Percentiles rank a stretch among this genome's conserved stretches.
phyloP scores from a whole-genome alignment of 2,113 vertebrate genomes.

The Bambusicola thoracicus region DNA sequence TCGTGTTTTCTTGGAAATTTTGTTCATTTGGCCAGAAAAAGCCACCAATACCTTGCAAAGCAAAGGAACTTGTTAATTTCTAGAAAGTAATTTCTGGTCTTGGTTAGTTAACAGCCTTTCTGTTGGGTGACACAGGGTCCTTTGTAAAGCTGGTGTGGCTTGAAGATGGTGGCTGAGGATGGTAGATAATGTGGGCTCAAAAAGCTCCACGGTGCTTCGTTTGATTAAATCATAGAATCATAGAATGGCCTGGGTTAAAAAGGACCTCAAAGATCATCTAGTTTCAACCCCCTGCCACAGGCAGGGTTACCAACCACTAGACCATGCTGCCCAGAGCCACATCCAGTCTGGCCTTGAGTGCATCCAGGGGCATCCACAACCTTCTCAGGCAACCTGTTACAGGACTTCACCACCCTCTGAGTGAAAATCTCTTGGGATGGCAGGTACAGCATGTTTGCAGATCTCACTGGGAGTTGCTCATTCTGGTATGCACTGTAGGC shows the following conservation, averaged over 20 bases:
- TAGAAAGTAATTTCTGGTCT: neutral
- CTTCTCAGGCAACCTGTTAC: too few species aligned
- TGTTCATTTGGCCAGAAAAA: neutral
- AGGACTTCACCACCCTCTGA: too few species aligned
- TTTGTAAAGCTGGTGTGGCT: neutral
- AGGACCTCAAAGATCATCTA: too few species aligned
- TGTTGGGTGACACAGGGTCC: neutral
- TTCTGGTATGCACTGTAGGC: neutral
- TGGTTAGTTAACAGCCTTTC: neutral
- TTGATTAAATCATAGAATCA: neutral
- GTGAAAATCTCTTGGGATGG: neutral
- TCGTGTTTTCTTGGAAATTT: neutral
- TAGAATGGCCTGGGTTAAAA: too few species aligned
- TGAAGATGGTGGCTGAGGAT: neutral
- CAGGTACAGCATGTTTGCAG: neutral
- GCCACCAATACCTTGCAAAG: neutral
- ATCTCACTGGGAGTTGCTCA: neutral
- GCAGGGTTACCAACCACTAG: too few species aligned
- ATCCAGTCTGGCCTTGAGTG: too few species aligned
- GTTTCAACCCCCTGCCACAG: too few species aligned
- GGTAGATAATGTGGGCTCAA: neutral
- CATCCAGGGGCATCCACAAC: too few species aligned
- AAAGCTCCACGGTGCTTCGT: neutral
- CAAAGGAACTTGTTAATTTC: neutral
- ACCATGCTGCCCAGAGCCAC: too few species aligned